Conservation (phyloP, 1,140 invertebrate genomes). For the Ostrea edulis region DNA sequence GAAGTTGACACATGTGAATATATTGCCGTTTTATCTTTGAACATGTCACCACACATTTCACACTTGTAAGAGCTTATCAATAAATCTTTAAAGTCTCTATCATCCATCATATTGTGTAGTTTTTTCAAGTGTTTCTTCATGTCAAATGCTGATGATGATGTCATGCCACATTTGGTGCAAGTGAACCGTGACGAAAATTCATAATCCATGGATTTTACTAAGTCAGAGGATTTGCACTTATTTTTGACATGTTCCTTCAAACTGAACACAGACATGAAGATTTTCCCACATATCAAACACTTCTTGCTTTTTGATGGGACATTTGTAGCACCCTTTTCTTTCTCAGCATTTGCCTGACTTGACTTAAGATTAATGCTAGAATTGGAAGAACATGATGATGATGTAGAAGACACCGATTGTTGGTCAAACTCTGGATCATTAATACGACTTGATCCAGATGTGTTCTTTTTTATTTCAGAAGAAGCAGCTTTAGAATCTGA, state of each 20-base stretch:
- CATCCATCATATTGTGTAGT: not conserved
- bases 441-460: not conserved
- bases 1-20: conserved; percentile 40
- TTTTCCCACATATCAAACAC: conserved; percentile 42
- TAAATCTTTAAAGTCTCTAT: not conserved
- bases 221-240: conserved; percentile 23
- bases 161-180: conserved; percentile 27
- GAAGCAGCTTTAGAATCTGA: not conserved
- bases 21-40: conserved; percentile 40
- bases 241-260: conserved; percentile 42
- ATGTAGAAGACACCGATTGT: not conserved
- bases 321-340: not conserved
- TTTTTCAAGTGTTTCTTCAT: conserved; percentile 28
- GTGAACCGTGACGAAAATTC: conserved; percentile 24
- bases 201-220: conserved; percentile 4
- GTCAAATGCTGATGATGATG: conserved; percentile 16
- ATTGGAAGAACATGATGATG: not conserved
- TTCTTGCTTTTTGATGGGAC: not conserved
- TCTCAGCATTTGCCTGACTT: not conserved
- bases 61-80: conserved; percentile 37
- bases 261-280: conserved; percentile 34
- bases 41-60: conserved; percentile 48
- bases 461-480: not conserved
- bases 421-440: not conserved
- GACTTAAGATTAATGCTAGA: not conserved